phyloP scores from a whole-genome alignment of 1,140 invertebrate genomes.

The Monochamus saltuarius region DNA sequence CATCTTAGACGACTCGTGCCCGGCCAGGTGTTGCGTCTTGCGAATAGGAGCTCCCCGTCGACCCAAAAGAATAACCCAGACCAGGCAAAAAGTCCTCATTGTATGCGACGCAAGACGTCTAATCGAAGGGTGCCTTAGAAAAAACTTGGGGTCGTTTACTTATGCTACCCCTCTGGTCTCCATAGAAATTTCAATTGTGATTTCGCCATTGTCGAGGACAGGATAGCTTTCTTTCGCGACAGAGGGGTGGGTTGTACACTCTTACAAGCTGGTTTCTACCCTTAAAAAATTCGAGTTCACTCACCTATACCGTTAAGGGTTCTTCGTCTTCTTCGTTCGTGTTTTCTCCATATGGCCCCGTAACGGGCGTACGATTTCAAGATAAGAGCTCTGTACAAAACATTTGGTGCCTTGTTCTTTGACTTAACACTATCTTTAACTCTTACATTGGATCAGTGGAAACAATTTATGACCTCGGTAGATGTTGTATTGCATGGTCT shows the following conservation, averaged over 20 bases:
- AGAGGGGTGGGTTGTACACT: conserved; percentile 25
- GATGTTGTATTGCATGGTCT: too few relatives aligned
- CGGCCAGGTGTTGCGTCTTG: conserved; percentile 26
- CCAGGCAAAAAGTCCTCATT: conserved; percentile 29
- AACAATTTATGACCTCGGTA: too few relatives aligned
- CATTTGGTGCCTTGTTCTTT: too few relatives aligned
- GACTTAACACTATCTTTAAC: too few relatives aligned
- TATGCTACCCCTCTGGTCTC: conserved; percentile 24
- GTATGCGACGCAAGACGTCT: neutral
- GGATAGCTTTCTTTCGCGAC: conserved; percentile 29
- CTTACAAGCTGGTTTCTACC: conserved; percentile 26
- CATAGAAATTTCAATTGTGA: conserved; percentile 28
- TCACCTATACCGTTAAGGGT: conserved; percentile 20
- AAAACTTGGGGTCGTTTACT: conserved; percentile 29
- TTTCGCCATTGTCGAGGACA: conserved; percentile 29
- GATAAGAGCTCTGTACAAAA: too few relatives aligned
- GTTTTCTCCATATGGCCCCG: conserved; percentile 4
- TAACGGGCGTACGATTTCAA: too few relatives aligned
- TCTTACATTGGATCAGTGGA: too few relatives aligned
- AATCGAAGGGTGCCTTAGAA: conserved; percentile 4
- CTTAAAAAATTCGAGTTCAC: conserved; percentile 10
- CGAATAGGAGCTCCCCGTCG: conserved; percentile 20
- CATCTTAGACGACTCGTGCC: conserved; percentile 27
- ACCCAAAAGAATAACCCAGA: conserved; percentile 19
- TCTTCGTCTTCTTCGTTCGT: conserved; percentile 16